A percentile compares a stretch with the other conserved stretches of the same genome.
These are phyloP conservation scores for Lutjanus erythropterus DNA, from an alignment of 2,113 vertebrate species.

Conservation along the genomic window DNA sequence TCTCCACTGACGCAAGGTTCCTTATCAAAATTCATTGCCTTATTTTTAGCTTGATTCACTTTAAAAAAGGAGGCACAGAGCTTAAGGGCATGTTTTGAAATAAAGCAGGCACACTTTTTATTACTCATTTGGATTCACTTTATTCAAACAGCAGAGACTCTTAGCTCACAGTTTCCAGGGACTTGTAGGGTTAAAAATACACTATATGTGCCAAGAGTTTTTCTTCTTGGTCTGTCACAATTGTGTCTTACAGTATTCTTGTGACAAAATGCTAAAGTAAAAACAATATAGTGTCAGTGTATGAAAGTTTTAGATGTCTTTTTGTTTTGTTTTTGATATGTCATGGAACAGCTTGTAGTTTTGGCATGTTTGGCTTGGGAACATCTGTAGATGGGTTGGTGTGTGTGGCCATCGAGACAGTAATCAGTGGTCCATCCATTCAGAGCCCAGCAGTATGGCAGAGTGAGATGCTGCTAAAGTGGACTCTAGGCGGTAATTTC, in stretches of 20 bases:
- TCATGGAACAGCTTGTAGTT: slow-evolving; percentile 24
- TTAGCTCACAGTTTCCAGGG: slow-evolving; percentile 35
- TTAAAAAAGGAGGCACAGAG: slow-evolving; percentile 60
- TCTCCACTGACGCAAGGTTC: slow-evolving; percentile 72
- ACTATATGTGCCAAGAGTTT: neutral
- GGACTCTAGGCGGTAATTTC: slow-evolving; percentile 30
- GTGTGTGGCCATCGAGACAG: slow-evolving; percentile 33
- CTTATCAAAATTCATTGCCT: slow-evolving; percentile 78
- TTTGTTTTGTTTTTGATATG: slow-evolving; percentile 8
- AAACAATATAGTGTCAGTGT: neutral
- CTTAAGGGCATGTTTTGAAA: slow-evolving; percentile 74
- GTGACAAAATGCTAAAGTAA: neutral
- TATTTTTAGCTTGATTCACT: slow-evolving; percentile 76
- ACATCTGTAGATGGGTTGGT: slow-evolving; percentile 27
- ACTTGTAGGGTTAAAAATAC: slow-evolving; percentile 40
- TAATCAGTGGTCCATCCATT: slow-evolving; percentile 55
- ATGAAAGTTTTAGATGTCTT: neutral
- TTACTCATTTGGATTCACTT: slow-evolving; percentile 44
- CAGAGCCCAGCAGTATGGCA: slow-evolving; percentile 33
- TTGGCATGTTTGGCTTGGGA: neutral
- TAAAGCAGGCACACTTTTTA: slow-evolving; percentile 62
- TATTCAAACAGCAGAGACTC: slow-evolving; percentile 54
- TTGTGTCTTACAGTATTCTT: neutral
- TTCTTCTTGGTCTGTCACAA: neutral
- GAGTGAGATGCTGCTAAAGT: slow-evolving; percentile 36